Percentiles rank a stretch among this genome's conserved stretches.
Conservation (phyloP, 2,888 invertebrate genomes). For the Pilophorus perplexus region DNA sequence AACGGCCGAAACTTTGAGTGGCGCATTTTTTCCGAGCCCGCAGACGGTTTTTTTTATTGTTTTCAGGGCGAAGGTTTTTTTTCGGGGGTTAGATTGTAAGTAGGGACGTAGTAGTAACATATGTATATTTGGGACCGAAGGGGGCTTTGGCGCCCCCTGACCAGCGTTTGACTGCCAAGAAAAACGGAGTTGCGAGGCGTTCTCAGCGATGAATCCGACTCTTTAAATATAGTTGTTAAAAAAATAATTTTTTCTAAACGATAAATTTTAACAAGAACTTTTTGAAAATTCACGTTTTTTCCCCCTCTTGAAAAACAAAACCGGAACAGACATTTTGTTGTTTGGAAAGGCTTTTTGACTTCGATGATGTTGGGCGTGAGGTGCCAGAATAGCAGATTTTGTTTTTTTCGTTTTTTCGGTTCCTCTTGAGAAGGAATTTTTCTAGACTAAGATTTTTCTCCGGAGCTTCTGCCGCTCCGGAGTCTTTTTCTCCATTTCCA, state of each 20-base stretch:
- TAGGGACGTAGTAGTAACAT: constrained; percentile 42
- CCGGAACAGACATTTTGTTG: not conserved
- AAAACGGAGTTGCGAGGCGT: constrained; percentile 45
- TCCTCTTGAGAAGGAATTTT: too few species aligned
- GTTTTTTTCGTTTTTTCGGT: too few species aligned
- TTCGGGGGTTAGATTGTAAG: constrained; percentile 39
- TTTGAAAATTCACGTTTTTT: constrained; percentile 5
- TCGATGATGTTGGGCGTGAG: not conserved
- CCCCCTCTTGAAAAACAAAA: not conserved
- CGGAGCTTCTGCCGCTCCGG: too few species aligned
- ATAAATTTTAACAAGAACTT: not conserved
- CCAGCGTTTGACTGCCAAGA: constrained; percentile 46
- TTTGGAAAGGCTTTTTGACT: not conserved
- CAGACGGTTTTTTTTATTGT: too few species aligned
- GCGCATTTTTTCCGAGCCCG: too few species aligned
- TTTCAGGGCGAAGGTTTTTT: constrained; percentile 3
- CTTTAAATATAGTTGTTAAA: constrained; percentile 37
- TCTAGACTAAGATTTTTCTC: too few species aligned
- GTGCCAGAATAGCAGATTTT: not conserved
- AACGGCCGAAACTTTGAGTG: too few species aligned
- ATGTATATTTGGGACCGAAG: constrained; percentile 44
- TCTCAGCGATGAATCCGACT: constrained; percentile 46
- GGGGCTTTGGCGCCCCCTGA: constrained; percentile 33
- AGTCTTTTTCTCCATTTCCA: constrained; percentile 4
- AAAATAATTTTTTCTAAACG: constrained; percentile 19